Evolutionary conservation across 2,113 vertebrate genomes (phyloP).

Genomic region (Emydocephalus ijimae): DNA sequence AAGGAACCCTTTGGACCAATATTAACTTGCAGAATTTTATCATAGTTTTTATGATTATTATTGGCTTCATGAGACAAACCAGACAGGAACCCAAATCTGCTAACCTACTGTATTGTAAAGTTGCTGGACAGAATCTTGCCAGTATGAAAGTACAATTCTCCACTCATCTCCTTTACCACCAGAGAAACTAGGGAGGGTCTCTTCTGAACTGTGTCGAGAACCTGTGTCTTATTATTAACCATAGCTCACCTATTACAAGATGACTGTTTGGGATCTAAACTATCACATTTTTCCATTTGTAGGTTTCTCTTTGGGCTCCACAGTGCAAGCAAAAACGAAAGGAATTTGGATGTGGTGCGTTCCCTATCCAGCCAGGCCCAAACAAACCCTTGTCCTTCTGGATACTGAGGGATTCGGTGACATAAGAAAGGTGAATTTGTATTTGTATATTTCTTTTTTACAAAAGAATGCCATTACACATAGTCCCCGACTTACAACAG

Average conservation of each 20-base stretch:
- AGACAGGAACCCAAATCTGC: too few species aligned
- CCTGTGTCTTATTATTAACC: neutral
- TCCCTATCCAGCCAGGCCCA: slow-evolving; percentile 49
- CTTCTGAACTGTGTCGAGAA: neutral
- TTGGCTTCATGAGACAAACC: too few species aligned
- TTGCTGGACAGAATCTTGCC: too few species aligned
- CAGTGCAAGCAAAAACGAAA: slow-evolving; percentile 42
- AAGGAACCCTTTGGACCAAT: too few species aligned
- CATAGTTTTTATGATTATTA: neutral
- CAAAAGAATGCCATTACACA: too few species aligned
- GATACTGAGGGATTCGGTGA: slow-evolving; percentile 62
- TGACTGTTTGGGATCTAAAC: neutral
- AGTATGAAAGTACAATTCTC: too few species aligned
- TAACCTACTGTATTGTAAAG: too few species aligned
- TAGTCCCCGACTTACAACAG: too few species aligned
- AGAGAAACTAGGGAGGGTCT: too few species aligned
- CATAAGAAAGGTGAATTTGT: slow-evolving; percentile 30
- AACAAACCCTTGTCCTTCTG: slow-evolving; percentile 56
- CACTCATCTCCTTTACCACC: too few species aligned
- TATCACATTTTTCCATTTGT: neutral
- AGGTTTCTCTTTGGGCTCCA: slow-evolving; percentile 69
- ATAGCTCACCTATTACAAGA: neutral
- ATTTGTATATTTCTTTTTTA: too few species aligned
- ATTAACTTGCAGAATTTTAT: too few species aligned
- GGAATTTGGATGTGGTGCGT: slow-evolving; percentile 65